Base-by-base conservation (phyloP, 1,140 invertebrate genomes). In the Eufriesea mexicana region DNA sequence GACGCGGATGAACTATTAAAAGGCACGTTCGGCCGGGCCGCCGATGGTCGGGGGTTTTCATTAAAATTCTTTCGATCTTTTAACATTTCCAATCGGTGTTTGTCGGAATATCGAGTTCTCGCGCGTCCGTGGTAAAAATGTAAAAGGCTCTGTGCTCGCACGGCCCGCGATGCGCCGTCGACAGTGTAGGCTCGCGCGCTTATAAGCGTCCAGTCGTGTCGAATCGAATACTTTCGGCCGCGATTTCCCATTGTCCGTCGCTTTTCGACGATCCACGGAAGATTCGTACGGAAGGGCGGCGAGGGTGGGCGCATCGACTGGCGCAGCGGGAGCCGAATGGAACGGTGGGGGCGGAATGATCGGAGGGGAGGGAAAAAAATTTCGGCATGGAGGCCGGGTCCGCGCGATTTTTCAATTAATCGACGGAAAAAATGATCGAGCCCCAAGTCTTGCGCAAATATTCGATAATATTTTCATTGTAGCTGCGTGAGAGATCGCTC, bases 41-140 rank as follows among this genome's bases (percentile, higher is more conserved):
- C 64, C 45, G 66, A 82, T 73, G 85, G 87, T 78, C 81, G 86
- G 87, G 88, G 88, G 85, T 89, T 89, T 89, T 89, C 88, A 89
- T 89, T 89, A 87, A 89, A 89, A 89, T 89, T 89, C 87, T 89
- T 89, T 89, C 88, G 85, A 89, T 89, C 87, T 89, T 89, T 89
- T 86, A 89, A 89, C 88, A 89, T 89, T 89, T 89, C 88, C 88
- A 89, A 89, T 89, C 87, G 88, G 80, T 89, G 88, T 89, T 89
- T 89, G 87, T 89, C 87, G 88, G 88, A 88, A 89, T 89, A 89
- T 89, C 88, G 87, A 88, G 87, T 88, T 88, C 86, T 89, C 86
- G 80, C 87, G 84, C 87, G 85, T 66, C 61, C 75, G 57, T 83
- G 83, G 87, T 89, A 89, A 89, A 88, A 87, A 87, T 86, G 86